phyloP scores from a whole-genome alignment of 1,140 invertebrate genomes.

The Drosophila orosa region DNA sequence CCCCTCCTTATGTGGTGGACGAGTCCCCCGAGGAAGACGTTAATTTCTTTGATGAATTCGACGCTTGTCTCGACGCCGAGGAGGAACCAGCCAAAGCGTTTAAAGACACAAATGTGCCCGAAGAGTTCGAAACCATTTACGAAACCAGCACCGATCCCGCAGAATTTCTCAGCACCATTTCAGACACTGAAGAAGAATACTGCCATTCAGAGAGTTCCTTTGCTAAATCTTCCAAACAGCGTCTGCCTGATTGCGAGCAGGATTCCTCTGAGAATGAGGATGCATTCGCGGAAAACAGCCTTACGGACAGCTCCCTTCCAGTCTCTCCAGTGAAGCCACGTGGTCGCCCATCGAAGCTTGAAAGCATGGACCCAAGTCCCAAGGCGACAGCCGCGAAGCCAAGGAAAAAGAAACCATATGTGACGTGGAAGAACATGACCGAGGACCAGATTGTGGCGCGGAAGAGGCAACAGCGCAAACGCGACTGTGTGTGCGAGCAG shows the following conservation, averaged over 20 bases:
- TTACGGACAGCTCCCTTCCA: background rate
- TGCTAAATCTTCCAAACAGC: background rate
- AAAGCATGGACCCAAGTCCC: background rate
- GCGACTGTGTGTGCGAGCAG: slow-evolving; percentile 66
- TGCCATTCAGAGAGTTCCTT: background rate
- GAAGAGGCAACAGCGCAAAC: slow-evolving; percentile 52
- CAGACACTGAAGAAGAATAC: background rate
- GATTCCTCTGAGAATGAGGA: background rate
- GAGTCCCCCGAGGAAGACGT: background rate
- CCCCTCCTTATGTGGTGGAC: background rate
- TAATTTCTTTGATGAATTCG: slow-evolving; percentile 11
- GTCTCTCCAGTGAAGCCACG: background rate
- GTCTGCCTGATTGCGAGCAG: background rate
- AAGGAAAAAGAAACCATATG: slow-evolving; percentile 46
- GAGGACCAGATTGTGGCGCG: slow-evolving; percentile 56
- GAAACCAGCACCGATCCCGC: slow-evolving; percentile 22
- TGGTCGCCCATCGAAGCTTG: background rate
- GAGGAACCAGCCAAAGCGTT: slow-evolving; percentile 1
- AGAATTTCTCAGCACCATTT: background rate
- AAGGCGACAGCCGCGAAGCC: background rate
- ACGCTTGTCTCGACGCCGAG: background rate
- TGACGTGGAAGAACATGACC: slow-evolving; percentile 64
- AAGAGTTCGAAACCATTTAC: slow-evolving; percentile 43
- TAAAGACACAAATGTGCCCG: slow-evolving; percentile 8
- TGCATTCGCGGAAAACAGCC: background rate